Base-by-base conservation (phyloP, 92 coral and sea anemone genomes). In the Umimayanthus kanabou region DNA sequence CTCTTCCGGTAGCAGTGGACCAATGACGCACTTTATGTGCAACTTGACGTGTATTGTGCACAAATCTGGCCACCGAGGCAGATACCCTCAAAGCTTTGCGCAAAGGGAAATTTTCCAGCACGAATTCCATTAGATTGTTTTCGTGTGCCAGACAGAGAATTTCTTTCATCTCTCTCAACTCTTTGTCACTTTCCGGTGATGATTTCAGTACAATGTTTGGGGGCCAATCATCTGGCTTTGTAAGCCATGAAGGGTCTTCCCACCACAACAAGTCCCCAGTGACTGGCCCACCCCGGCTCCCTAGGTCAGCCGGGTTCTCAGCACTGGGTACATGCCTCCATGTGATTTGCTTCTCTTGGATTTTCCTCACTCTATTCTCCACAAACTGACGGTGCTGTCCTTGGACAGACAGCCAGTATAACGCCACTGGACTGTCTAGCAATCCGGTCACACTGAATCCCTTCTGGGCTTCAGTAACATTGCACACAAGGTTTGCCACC, bases 151-250 rank as follows among this genome's bases (percentile, higher is more conserved):
- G 37, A 6, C 50, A 47, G 9, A 45, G 9, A 47, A 47, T 47
- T 47, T 47, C 50, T 11, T 47, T 47, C 1, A 47, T 47, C 9
- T 7, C 50, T 5, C 50, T 5, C 9, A 6, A 5, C 50, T 47
- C 50, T 47, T 47, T 7, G 0, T 47, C 50, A 18, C 43, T 57
- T 40, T n/a, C n/a, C n/a, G n/a, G n/a, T n/a, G n/a, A n/a, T n/a
- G n/a, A n/a, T n/a, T n/a, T 81, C 85, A 64, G 1, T 37, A 57
- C 29, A 15, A 81, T 29, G 33, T 84, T 11, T 5, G 49, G 58
- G 39, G 87, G 87, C 87, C 87, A 84, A 14, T 84, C 75, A 14
- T 76, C 70, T 10, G 88, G 71, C 39, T 20, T 76, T 0, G 84
- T 20, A 15, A 86, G 76, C 89, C 89, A 86, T 29, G 67, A 10